Evolutionary conservation across 2,113 vertebrate genomes (phyloP), one percentile per base, ranked within the genome.

Genomic region (Ptilonorhynchus violaceus): DNA sequence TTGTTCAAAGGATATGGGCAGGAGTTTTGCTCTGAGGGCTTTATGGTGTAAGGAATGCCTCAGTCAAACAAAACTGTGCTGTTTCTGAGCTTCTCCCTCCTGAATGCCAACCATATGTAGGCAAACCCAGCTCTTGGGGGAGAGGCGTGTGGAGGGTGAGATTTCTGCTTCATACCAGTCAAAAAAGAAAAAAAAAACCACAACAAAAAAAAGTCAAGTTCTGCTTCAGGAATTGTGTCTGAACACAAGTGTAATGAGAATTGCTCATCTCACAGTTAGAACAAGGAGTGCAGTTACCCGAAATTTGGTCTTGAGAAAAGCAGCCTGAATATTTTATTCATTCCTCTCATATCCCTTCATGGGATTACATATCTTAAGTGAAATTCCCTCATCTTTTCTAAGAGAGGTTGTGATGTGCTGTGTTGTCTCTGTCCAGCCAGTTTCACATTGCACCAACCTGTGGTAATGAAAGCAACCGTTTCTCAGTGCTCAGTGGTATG

Each of bases 241-340:
- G 85, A 93, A 85, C 75, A 92, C 63, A 83, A 81, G 25, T 31
- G 41, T 93, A 85, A 86, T 0, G 0, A 72, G 33, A 90, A 93
- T 41, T 92, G 83, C 88, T 96, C 79, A 86, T 92, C 85, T 94
- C 79, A 15, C 67, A 68, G 90, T 35, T 59, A 84, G 85, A 92
- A 89, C 50, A 67, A 11, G 59, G 64, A n/a, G 56, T 80, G 59
- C 47, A 53, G 64, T 91, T 92, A 60, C 33, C 55, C 4, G 4
- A 86, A 37, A 84, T 91, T 91, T 84, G 76, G 72, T 90, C 68
- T 85, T 84, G 35, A 92, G 83, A 77, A 93, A 93, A 88, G 76
- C 66, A 75, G 73, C 33, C 73, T 73, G 91, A 89, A 87, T 94
- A 62, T 94, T 94, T 93, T 82, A 86, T 85, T 92, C 88, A 78